Conservation (phyloP, 2,113 vertebrate species). For the Colinus virginianus region DNA sequence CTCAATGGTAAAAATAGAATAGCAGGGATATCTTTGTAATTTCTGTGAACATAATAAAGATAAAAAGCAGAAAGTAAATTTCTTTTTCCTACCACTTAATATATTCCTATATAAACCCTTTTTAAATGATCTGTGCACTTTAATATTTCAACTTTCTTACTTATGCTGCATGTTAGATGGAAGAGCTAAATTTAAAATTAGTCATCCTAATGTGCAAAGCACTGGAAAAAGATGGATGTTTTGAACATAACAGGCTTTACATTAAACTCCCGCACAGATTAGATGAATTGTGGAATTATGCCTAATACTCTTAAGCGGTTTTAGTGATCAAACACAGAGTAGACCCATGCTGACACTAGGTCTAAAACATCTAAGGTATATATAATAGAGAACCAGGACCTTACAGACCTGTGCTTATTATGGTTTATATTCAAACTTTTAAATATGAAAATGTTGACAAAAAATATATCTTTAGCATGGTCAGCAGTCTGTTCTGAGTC, state of each 20-base stretch:
- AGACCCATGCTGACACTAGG: conserved; percentile 24
- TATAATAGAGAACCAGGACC: not conserved
- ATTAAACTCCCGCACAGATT: conserved; percentile 40
- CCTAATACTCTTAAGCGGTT: conserved; percentile 55
- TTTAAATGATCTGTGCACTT: conserved; percentile 2
- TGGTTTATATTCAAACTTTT: not conserved
- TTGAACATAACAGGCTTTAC: conserved; percentile 63
- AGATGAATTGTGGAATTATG: conserved; percentile 59
- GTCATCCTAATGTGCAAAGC: conserved; percentile 46
- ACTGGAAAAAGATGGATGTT: conserved; percentile 53
- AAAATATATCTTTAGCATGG: not conserved
- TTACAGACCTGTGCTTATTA: not conserved
- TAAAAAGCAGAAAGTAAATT: not conserved
- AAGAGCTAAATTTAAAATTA: conserved; percentile 53
- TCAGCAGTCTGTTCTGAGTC: not conserved
- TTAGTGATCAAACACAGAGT: conserved; percentile 41
- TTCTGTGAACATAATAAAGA: not conserved
- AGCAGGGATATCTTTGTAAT: not conserved
- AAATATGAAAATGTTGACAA: not conserved
- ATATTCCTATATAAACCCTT: not conserved
- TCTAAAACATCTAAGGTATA: not conserved
- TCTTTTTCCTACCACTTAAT: not conserved
- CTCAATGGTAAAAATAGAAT: not conserved
- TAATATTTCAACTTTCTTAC: conserved; percentile 33
- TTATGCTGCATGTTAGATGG: conserved; percentile 21